A percentile compares a stretch with the other conserved stretches of the same genome.
phyloP scores from a whole-genome alignment of 2,888 invertebrate species.

The Globia sparganii region DNA sequence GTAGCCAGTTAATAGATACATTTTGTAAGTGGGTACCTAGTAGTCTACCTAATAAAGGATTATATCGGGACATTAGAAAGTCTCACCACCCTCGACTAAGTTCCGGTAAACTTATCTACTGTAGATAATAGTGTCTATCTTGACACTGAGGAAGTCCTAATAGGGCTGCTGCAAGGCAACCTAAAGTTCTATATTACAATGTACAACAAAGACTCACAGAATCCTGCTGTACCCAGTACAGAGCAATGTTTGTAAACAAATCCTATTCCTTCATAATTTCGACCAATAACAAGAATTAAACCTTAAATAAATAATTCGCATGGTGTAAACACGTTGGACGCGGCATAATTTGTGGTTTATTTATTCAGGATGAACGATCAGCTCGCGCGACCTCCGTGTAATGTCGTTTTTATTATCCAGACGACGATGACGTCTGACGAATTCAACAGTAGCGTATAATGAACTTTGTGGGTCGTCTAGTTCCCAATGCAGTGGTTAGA shows the following conservation, averaged over 20 bases:
- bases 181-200: neutral
- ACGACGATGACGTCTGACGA: constrained; percentile 62
- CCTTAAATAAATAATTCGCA: constrained; percentile 69
- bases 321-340: constrained; percentile 70
- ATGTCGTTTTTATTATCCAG: constrained; percentile 74
- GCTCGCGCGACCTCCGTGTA: constrained; percentile 74
- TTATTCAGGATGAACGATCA: constrained; percentile 74
- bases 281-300: constrained; percentile 43
- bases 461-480: constrained; percentile 59
- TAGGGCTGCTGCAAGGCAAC: neutral
- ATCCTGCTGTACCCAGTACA: constrained; percentile 3
- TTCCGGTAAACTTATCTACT: neutral
- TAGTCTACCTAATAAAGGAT: neutral
- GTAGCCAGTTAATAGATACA: neutral
- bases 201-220: neutral
- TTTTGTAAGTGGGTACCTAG: neutral
- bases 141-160: too few relatives aligned
- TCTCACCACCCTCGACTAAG: neutral
- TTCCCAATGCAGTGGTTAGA: constrained; percentile 44
- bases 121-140: neutral
- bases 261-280: constrained; percentile 35
- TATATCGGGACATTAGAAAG: neutral
- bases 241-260: constrained; percentile 33
- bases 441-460: constrained; percentile 53
- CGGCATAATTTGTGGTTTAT: constrained; percentile 73